Evolutionary conservation across 1,140 invertebrate species (phyloP), one percentile per base, ranked within the genome.

Genomic region (Orchesella cincta): DNA sequence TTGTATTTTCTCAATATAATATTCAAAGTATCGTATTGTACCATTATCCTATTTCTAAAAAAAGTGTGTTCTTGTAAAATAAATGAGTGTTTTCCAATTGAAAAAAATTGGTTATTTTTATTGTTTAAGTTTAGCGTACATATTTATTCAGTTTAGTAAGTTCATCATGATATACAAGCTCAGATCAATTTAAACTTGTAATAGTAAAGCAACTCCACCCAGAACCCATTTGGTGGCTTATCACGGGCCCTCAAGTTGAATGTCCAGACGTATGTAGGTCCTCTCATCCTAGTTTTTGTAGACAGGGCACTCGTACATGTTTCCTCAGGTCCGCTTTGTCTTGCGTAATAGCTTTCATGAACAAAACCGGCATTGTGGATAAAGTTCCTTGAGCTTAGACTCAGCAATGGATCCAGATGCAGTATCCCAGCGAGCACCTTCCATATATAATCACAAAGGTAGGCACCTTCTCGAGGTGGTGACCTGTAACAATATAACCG

Each of bases 241-340:
- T 97, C 95, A 86, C 96, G 96, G 16, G 94, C 94, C 86, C 96
- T 96, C 8, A 98, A 85, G 86, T 96, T 97, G 85, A 98, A 97
- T 1, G 95, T 98, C 95, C 95, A 98, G 12, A 98, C 94, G 85
- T 93, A 98, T 0, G 95, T 98, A 0, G 94, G 94, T 0, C 95
- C 96, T 71, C 96, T 86, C 82, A 88, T 90, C 76, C 94, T 89
- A 0, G 95, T 98, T 86, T 86, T 97, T 97, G 85, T 98, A 98
- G 8, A 97, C 91, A 0, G 96, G 96, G 86, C 96, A 98, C 85
- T 96, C 93, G 86, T 98, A 98, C 89, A 96, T 92, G 83, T n/a
- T 95, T 96, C 34, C 94, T 88, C 29, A 92, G 85, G 85, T 98
- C 96, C 84, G 94, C 92, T 85, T 97, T 95, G 84, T 98, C 96